A percentile compares a stretch with the other conserved stretches of the same genome.
These are phyloP conservation scores for Microvelia longipes DNA, from an alignment of 1,140 invertebrate genomes.

Conservation along the genomic window DNA sequence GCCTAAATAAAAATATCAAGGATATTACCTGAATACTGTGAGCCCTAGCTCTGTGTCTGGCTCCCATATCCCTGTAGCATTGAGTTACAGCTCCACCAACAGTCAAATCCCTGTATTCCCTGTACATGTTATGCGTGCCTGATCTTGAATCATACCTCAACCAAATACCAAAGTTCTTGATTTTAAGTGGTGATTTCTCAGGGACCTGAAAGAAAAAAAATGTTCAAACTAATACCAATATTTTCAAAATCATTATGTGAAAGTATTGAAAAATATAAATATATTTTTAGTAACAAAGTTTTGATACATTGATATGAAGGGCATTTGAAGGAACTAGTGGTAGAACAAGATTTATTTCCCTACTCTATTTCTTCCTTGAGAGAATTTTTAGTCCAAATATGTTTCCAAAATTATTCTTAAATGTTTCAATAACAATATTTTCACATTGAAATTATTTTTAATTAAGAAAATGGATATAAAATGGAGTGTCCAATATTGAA, in stretches of 20 bases:
- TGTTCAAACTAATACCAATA: slow-evolving; percentile 5
- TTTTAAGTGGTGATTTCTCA: slow-evolving; percentile 80
- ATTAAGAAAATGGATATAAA: too few species aligned
- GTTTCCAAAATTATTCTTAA: too few species aligned
- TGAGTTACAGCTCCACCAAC: slow-evolving; percentile 92
- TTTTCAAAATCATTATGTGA: not conserved
- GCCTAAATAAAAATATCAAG: too few species aligned
- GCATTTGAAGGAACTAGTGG: not conserved
- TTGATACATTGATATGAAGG: not conserved
- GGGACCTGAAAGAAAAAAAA: slow-evolving; percentile 42
- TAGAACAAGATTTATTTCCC: too few species aligned
- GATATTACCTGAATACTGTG: slow-evolving; percentile 84
- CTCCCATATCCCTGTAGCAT: slow-evolving; percentile 98
- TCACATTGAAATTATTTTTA: too few species aligned
- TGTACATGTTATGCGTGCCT: slow-evolving; percentile 99
- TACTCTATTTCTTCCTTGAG: too few species aligned
- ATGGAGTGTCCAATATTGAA: too few species aligned
- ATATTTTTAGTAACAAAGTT: too few species aligned
- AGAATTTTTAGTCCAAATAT: too few species aligned
- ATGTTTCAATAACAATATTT: too few species aligned
- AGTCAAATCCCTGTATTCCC: slow-evolving; percentile 93
- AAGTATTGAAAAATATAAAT: slow-evolving; percentile 1
- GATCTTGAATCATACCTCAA: slow-evolving; percentile 92
- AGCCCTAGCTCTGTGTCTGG: slow-evolving; percentile 89
- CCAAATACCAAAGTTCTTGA: slow-evolving; percentile 99